Evolutionary conservation across 2,888 invertebrate species (phyloP).

Genomic region (Chrysodeixis includens): DNA sequence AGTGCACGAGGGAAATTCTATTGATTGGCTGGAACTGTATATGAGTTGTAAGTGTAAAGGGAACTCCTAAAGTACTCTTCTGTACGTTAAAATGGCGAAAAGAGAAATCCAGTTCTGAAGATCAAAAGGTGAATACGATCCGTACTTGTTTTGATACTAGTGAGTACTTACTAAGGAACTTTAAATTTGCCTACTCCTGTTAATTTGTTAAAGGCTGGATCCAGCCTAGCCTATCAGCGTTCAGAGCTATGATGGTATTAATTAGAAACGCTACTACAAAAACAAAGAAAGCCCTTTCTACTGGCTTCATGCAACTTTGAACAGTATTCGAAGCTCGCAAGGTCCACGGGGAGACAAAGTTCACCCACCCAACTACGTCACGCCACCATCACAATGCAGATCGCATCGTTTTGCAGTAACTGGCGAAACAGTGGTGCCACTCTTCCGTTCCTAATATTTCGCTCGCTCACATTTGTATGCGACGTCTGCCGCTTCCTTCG

Average conservation of each 20-base stretch:
- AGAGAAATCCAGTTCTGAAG: too few species aligned
- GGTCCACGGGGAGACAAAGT: not conserved
- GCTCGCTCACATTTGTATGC: slow-evolving; percentile 67
- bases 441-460: slow-evolving; percentile 69
- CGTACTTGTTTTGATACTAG: too few species aligned
- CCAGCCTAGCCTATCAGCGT: too few species aligned
- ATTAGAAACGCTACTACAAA: not conserved
- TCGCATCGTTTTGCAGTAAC: slow-evolving; percentile 32
- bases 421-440: slow-evolving; percentile 32
- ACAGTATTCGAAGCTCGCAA: not conserved
- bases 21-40: slow-evolving; percentile 21
- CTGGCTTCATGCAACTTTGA: not conserved
- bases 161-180: too few species aligned
- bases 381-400: slow-evolving; percentile 26
- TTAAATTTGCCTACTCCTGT: too few species aligned
- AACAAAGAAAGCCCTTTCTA: not conserved
- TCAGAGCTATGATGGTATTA: not conserved
- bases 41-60: not conserved
- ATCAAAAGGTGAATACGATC: too few species aligned
- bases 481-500: slow-evolving; percentile 66
- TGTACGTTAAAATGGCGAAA: too few species aligned
- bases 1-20: slow-evolving; percentile 22
- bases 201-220: too few species aligned
- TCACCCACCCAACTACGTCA: slow-evolving; percentile 5
- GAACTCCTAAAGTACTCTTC: too few species aligned